Conservation (phyloP, 2,797 vertebrate genomes). For the Aeoliscus strigatus region DNA sequence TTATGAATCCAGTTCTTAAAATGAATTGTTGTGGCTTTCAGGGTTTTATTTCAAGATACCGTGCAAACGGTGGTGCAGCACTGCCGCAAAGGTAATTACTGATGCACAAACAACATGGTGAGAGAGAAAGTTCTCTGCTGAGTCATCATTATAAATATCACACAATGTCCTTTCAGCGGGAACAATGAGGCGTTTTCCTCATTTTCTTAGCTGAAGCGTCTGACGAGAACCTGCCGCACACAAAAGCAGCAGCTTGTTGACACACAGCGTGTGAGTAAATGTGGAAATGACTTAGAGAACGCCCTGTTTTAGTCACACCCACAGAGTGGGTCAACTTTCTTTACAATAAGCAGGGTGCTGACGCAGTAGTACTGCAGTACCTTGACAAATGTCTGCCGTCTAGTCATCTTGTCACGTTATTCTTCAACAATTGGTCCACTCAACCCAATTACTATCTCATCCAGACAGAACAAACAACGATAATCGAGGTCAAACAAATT, state of each 20-base stretch:
- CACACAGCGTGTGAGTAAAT: too few relatives aligned
- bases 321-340: too few relatives aligned
- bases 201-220: conserved; percentile 63
- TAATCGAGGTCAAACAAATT: conserved; percentile 62
- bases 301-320: too few relatives aligned
- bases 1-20: neutral
- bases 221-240: conserved; percentile 49
- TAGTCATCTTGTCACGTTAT: neutral
- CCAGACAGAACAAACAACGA: conserved; percentile 55
- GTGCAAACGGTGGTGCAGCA: conserved; percentile 7
- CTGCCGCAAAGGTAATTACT: conserved; percentile 43
- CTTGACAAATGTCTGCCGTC: too few relatives aligned
- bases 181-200: conserved; percentile 74
- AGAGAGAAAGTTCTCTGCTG: conserved; percentile 34
- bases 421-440: conserved; percentile 1
- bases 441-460: conserved; percentile 39
- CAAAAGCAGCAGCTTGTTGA: too few relatives aligned
- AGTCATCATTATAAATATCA: conserved; percentile 62
- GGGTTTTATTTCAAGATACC: conserved; percentile 7
- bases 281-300: too few relatives aligned
- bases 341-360: too few relatives aligned
- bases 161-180: conserved; percentile 63
- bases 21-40: conserved; percentile 7
- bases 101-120: conserved; percentile 40
- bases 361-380: too few relatives aligned